Base-by-base conservation (phyloP, 2,888 invertebrate species). In the Eristalis tenax region DNA sequence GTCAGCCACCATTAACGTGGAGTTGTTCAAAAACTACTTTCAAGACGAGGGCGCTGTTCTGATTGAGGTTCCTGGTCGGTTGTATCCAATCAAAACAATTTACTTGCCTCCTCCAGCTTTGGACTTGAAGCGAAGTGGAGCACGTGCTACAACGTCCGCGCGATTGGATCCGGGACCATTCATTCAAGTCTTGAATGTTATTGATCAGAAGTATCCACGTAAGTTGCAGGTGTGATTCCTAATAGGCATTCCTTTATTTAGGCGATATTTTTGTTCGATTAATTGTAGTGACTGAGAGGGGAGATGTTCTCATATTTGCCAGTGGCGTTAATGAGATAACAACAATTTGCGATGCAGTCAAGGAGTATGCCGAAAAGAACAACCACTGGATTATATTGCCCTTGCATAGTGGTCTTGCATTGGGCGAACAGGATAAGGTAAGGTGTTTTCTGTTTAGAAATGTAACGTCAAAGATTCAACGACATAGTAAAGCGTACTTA, bases 1-100 rank as follows among this genome's bases (percentile, higher is more conserved):
- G 99, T 99, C 99, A 0, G 99, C 99, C 15, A 99, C 99, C 0
- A 99, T 99, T 79, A 99, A 99, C 93, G 96, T 99, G 32, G 95
- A 98, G 89, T 94, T 99, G n/a, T 99, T 99, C 92, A 95, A 96
- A 88, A 94, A 95, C 89, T 99, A 98, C 92, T 99, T 99, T 90
- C 93, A 95, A 2, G 94, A 95, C 3, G 97, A 98, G 91, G 94
- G 96, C 61, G 97, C 97, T 61, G 96, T 96, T 80, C 95, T 98
- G 70, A 95, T 98, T 89, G 96, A 98, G 96, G 98, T 99, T 18
- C 99, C 99, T 6, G 99, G 99, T 0, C 94, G 99, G 71, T 94
- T 99, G 43, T 98, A 96, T 93, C 98, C 99, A 0, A 99, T 99
- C 89, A 96, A 98, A 91, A 94, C 99, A 56, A 94, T 97, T 86